phyloP scores from a whole-genome alignment of 2,888 invertebrate genomes.

The Anarsia innoxiella region DNA sequence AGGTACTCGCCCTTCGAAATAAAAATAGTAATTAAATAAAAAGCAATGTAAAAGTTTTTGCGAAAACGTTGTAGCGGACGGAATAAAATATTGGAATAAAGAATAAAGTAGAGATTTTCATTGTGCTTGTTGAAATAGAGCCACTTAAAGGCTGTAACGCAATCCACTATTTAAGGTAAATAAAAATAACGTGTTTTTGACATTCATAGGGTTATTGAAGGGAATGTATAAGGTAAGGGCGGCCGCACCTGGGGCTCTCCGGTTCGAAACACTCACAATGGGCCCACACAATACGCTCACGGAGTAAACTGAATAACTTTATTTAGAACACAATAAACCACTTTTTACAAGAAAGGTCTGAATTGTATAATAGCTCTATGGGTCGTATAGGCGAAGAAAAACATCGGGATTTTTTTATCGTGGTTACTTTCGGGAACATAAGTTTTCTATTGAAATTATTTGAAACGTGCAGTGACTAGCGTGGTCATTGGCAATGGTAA shows the following conservation, averaged over 20 bases:
- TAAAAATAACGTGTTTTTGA: conserved; percentile 65
- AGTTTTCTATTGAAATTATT: conserved; percentile 4
- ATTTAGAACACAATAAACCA: conserved; percentile 73
- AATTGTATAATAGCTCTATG: conserved; percentile 46
- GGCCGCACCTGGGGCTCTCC: conserved; percentile 58
- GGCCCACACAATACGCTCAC: conserved; percentile 53
- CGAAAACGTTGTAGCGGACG: no score
- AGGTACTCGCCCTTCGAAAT: no score
- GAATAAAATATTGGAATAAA: no score
- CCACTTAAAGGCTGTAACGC: conserved; percentile 40
- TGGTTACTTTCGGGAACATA: conserved; percentile 9
- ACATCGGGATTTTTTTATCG: conserved; percentile 23
- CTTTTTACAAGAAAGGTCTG: conserved; percentile 61
- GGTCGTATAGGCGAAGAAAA: conserved; percentile 39
- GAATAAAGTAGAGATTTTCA: no score
- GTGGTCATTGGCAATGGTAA: no score
- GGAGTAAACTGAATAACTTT: conserved; percentile 69
- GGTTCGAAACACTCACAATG: conserved; percentile 46
- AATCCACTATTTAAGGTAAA: conserved; percentile 46
- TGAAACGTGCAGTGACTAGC: background rate
- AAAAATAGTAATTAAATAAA: no score
- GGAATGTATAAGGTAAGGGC: conserved; percentile 40
- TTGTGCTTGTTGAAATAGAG: no score
- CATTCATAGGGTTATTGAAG: conserved; percentile 64
- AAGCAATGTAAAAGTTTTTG: no score